phyloP scores from a whole-genome alignment of 2,113 vertebrate species.

The Crotalus viridis region DNA sequence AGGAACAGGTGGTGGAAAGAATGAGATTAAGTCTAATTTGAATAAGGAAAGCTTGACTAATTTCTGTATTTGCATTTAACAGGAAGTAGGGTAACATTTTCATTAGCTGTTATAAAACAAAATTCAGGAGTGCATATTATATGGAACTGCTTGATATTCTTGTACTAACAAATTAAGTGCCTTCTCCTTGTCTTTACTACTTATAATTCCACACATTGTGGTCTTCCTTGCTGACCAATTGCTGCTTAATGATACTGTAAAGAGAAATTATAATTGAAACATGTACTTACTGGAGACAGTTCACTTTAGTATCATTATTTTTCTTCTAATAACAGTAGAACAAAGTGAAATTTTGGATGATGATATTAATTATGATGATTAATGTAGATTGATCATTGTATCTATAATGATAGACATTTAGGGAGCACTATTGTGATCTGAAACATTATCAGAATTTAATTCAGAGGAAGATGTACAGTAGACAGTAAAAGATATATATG shows the following conservation, averaged over 20 bases:
- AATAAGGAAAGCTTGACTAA: constrained; percentile 32
- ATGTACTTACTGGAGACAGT: background rate
- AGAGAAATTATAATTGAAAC: background rate
- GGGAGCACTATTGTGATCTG: background rate
- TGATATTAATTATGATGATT: background rate
- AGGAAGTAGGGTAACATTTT: constrained; percentile 24
- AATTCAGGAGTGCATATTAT: constrained; percentile 31
- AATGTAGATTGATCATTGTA: background rate
- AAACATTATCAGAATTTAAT: background rate
- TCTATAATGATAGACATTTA: background rate
- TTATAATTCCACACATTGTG: background rate
- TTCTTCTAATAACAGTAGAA: constrained; percentile 8
- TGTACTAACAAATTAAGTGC: constrained; percentile 26
- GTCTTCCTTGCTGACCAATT: constrained; percentile 5
- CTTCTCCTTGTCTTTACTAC: background rate
- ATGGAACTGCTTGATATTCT: constrained; percentile 7
- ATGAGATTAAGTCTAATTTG: constrained; percentile 27
- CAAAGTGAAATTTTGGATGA: background rate
- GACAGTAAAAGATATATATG: background rate
- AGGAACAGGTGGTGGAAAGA: constrained; percentile 33
- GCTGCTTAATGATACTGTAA: constrained; percentile 13
- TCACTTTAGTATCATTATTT: constrained; percentile 31
- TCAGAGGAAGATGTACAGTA: background rate
- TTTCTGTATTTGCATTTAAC: constrained; percentile 29
- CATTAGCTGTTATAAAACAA: constrained; percentile 10